Evolutionary conservation across 1,140 invertebrate genomes (phyloP).

Genomic region (Dendroctonus valens): DNA sequence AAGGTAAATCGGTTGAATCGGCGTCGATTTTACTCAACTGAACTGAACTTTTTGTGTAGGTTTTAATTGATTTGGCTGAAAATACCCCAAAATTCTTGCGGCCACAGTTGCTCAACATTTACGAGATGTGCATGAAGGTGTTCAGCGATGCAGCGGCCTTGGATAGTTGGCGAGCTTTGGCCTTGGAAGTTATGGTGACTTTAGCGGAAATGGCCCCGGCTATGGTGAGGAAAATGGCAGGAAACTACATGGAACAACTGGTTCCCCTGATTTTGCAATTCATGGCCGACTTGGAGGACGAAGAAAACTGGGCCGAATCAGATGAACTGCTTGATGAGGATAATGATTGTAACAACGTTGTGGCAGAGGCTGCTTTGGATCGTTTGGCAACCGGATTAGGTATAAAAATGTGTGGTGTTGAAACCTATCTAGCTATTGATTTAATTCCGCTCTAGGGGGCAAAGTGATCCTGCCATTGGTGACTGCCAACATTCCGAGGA

Average conservation of each 20-base stretch:
- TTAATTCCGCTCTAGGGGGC: constrained; percentile 54
- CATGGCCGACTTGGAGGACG: constrained; percentile 97
- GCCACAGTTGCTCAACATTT: constrained; percentile 80
- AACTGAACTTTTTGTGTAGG: constrained; percentile 48
- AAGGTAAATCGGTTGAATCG: constrained; percentile 54
- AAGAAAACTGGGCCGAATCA: constrained; percentile 77
- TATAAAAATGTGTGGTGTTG: constrained; percentile 12
- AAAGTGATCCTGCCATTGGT: constrained; percentile 92
- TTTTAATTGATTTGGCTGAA: constrained; percentile 91
- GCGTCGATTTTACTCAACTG: not conserved
- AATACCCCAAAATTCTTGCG: constrained; percentile 89
- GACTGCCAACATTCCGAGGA: constrained; percentile 77
- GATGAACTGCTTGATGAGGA: constrained; percentile 84
- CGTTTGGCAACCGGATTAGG: constrained; percentile 93
- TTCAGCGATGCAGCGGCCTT: constrained; percentile 71
- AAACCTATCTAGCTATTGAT: not conserved
- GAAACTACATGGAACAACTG: constrained; percentile 73
- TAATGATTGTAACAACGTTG: constrained; percentile 86
- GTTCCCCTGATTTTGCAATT: constrained; percentile 85
- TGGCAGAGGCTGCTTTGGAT: constrained; percentile 95
- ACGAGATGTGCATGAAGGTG: constrained; percentile 89
- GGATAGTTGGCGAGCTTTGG: constrained; percentile 87
- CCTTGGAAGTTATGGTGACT: constrained; percentile 92
- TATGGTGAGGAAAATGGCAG: constrained; percentile 89
- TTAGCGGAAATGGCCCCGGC: constrained; percentile 92